Base-by-base conservation (phyloP, 2,888 invertebrate genomes). In the Dryobota labecula region DNA sequence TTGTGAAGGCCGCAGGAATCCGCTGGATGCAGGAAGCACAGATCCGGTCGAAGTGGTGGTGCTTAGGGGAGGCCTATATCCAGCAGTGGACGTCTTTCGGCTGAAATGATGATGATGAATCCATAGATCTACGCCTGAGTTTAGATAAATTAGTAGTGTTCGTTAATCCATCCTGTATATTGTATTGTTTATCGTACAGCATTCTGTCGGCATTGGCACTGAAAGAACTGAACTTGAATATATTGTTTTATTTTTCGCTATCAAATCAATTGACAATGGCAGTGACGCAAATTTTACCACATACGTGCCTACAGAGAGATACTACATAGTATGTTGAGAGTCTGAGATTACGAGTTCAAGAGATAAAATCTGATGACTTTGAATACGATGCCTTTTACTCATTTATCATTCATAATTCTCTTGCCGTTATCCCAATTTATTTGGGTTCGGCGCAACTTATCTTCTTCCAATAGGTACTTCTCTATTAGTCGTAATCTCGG, bases 201-300 rank as follows among this genome's bases (percentile, higher is more conserved):
- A 71, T 71, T 74, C 45, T 58, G 51, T 69, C 82, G 72, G 56
- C 70, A 79, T 69, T 79, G 64, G 68, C 73, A 77, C 62, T 81
- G 77, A 75, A 79, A 76, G 54, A 70, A 69, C 54, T 63, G 65
- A 76, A 75, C 61, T 78, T 73, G 62, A 76, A 54, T 41, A 53
- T 13, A 47, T 18, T 53, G 57, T 73, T 73, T 66, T 24, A 27
- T 57, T 36, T 45, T 43, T 30, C 47, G 58, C 20, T 77, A 77
- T 66, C 58, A 49, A 64, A 70, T 53, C 70, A 70, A 58, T 63
- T 63, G 62, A 45, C 57, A 38, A n/a, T 20, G 24, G 20, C n/a
- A 49, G 36, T 74, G 69, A 75, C 71, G 77, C 71, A 49, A 56
- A 49, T 56, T 45, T 67, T 20, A 38, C 18, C 27, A 60, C 27